Evolutionary conservation across 2,888 invertebrate genomes (phyloP).

Genomic region (Agriopis leucophaearia): DNA sequence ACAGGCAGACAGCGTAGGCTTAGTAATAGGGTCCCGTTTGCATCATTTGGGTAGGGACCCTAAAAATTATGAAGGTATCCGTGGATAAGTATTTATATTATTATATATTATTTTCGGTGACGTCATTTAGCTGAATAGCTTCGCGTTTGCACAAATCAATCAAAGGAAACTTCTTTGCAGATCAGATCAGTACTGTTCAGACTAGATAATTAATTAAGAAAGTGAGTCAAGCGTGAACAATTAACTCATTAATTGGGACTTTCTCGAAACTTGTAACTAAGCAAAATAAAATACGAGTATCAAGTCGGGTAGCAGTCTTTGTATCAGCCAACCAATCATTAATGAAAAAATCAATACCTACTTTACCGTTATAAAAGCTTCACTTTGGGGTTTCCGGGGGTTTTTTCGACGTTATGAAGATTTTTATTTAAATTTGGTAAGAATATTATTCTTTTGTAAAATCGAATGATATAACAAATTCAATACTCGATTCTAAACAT

Average conservation of each 20-base stretch:
- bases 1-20: too few species aligned
- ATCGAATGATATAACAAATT: too few species aligned
- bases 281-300: slow-evolving; percentile 18
- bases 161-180: slow-evolving; percentile 14
- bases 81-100: too few species aligned
- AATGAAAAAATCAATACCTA: slow-evolving; percentile 17
- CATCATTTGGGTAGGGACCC: too few species aligned
- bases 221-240: slow-evolving; percentile 32
- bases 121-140: not conserved
- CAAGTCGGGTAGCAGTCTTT: not conserved
- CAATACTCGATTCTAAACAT: too few species aligned
- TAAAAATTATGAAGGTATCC: not conserved
- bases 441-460: not conserved
- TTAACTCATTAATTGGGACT: slow-evolving; percentile 33
- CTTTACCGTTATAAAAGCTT: slow-evolving; percentile 4
- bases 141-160: slow-evolving; percentile 11
- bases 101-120: too few species aligned
- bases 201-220: slow-evolving; percentile 40
- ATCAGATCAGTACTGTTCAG: slow-evolving; percentile 13
- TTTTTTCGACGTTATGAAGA: slow-evolving; percentile 3
- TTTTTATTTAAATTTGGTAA: not conserved
- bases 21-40: too few species aligned
- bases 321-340: slow-evolving; percentile 2
- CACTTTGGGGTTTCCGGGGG: slow-evolving; percentile 1
- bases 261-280: slow-evolving; percentile 18